Conservation (phyloP, 2,888 invertebrate genomes). For the Clostera curtula region DNA sequence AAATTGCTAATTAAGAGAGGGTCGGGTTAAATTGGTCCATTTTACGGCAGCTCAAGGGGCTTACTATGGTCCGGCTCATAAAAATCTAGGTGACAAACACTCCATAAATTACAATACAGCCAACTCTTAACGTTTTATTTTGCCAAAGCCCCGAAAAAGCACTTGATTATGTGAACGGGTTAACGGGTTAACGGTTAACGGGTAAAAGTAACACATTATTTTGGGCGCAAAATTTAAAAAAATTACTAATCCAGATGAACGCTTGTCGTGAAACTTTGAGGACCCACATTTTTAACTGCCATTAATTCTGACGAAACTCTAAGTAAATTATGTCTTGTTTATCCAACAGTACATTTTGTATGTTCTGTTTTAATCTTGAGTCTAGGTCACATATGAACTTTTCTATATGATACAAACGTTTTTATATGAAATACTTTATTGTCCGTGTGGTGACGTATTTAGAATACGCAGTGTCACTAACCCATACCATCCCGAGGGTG, state of each 20-base stretch:
- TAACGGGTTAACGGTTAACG: slow-evolving; percentile 41
- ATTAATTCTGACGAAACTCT: too few species aligned
- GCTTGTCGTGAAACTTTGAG: slow-evolving; percentile 5
- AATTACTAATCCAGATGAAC: slow-evolving; percentile 20
- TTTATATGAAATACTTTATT: too few species aligned
- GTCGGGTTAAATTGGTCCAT: slow-evolving; percentile 54
- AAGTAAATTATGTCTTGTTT: too few species aligned
- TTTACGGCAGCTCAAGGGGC: slow-evolving; percentile 43
- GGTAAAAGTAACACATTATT: slow-evolving; percentile 22
- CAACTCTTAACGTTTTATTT: slow-evolving; percentile 38
- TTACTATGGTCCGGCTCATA: slow-evolving; percentile 44
- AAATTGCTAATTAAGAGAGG: slow-evolving; percentile 60
- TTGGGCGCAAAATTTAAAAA: slow-evolving; percentile 16
- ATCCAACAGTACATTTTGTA: too few species aligned
- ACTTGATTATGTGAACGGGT: slow-evolving; percentile 47
- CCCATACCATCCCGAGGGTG: too few species aligned
- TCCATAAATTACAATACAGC: slow-evolving; percentile 55
- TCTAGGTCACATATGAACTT: too few species aligned
- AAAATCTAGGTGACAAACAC: slow-evolving; percentile 46
- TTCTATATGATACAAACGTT: too few species aligned
- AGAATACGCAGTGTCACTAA: too few species aligned
- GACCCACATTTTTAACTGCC: too few species aligned
- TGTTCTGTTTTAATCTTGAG: too few species aligned
- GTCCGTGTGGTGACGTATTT: too few species aligned
- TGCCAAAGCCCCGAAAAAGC: slow-evolving; percentile 35